Evolutionary conservation across 1,140 invertebrate species (phyloP), one percentile per base, ranked within the genome.

Genomic region (Drosophila ercepeae): DNA sequence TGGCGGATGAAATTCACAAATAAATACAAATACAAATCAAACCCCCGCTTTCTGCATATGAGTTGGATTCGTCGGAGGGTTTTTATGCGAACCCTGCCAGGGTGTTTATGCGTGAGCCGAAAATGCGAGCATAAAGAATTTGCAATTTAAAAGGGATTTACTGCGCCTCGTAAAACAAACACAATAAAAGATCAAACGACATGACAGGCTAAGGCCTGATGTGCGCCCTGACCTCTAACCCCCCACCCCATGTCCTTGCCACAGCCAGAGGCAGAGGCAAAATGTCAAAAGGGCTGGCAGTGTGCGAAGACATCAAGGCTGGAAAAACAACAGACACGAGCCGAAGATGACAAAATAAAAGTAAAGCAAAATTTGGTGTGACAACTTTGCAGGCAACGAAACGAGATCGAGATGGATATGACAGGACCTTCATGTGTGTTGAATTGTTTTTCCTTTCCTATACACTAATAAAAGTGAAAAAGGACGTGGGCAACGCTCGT

Each of bases 151-250:
- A 88, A 81, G 82, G 82, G 82, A 88, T 88, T 88, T 88, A 88
- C 82, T 67, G 82, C 45, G 69, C 54, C 77, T 88, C 82, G 82
- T 88, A 88, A 88, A 88, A 88, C 82, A 88, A 88, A 88, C 82
- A 76, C 82, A 88, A 88, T 88, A 88, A 88, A 88, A 88, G 82
- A 88, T 88, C 82, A 88, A 88, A 88, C 82, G 82, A 82, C 82
- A 82, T 78, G 78, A 71, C 82, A 75, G 82, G 60, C 68, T 63
- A 53, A 68, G 59, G 57, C 60, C 78, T 82, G n/a, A n/a, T n/a
- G n/a, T n/a, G n/a, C n/a, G n/a, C n/a, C n/a, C 60, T 65, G 18
- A 39, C 45, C 53, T 14, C 32, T n/a, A n/a, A 27, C 44, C 14
- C 36, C 21, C 18, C 39, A 3, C 9, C 52, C 29, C 21, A 2